Conservation (phyloP, 2,888 invertebrate genomes). For the Cynaeus angustus region DNA sequence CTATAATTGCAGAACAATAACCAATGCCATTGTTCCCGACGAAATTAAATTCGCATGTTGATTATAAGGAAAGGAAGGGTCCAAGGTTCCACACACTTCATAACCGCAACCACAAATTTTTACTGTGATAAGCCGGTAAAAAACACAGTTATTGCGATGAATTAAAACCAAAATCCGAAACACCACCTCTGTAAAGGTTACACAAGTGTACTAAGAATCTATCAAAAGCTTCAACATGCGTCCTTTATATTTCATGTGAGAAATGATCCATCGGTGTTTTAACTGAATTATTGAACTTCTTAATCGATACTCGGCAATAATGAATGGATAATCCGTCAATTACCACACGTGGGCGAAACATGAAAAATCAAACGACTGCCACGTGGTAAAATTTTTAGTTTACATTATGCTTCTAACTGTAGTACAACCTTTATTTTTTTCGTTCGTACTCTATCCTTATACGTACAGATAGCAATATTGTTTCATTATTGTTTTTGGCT, state of each 20-base stretch:
- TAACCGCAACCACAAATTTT: too few relatives aligned
- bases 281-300: slow-evolving; percentile 40
- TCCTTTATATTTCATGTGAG: slow-evolving; percentile 48
- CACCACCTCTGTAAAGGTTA: slow-evolving; percentile 16
- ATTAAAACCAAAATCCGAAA: neutral
- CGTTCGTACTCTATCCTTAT: too few relatives aligned
- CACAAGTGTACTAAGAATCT: slow-evolving; percentile 18
- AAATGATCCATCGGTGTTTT: slow-evolving; percentile 41
- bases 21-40: slow-evolving; percentile 35
- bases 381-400: too few relatives aligned
- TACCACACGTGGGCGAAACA: neutral
- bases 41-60: slow-evolving; percentile 18
- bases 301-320: slow-evolving; percentile 35
- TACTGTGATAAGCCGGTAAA: neutral
- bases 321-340: neutral
- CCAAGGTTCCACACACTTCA: slow-evolving; percentile 27
- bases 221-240: neutral
- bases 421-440: too few relatives aligned
- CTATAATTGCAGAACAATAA: too few relatives aligned
- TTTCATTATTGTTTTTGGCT: too few relatives aligned
- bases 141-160: slow-evolving; percentile 5
- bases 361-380: neutral
- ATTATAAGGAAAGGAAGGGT: slow-evolving; percentile 25
- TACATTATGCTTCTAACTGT: too few relatives aligned
- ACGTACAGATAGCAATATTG: too few relatives aligned